Conservation (phyloP, 2,888 invertebrate genomes). For the Carterocephalus palaemon region DNA sequence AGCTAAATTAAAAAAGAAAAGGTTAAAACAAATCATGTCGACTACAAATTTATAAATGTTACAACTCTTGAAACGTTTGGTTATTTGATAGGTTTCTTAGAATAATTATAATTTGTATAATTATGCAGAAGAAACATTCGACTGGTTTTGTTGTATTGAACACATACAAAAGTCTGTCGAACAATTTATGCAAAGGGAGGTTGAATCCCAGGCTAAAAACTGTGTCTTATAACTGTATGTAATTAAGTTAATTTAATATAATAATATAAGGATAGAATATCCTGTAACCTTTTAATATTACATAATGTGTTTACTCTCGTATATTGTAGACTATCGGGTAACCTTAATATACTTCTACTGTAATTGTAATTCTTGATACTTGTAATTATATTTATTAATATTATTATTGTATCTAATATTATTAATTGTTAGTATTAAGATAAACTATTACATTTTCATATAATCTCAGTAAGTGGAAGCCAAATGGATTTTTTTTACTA, state of each 20-base stretch:
- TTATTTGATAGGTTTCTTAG: not conserved
- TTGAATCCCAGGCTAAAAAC: conserved; percentile 24
- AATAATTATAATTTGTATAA: conserved; percentile 3
- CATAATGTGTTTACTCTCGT: conserved; percentile 28
- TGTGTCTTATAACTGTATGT: conserved; percentile 27
- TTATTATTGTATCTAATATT: conserved; percentile 5
- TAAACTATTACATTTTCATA: conserved; percentile 19
- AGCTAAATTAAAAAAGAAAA: not conserved
- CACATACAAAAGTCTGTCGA: conserved; percentile 9
- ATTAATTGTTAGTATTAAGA: conserved; percentile 12
- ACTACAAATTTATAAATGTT: not conserved
- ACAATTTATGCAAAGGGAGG: conserved; percentile 18
- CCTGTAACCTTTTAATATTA: conserved; percentile 19
- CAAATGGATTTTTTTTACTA: conserved; percentile 35
- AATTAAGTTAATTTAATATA: conserved; percentile 17
- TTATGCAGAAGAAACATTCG: not conserved
- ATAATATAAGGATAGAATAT: not conserved
- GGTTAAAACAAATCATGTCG: not conserved
- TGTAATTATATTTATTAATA: conserved; percentile 19
- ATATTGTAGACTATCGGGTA: conserved; percentile 29
- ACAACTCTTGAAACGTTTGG: not conserved
- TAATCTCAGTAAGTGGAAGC: conserved; percentile 29
- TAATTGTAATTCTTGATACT: conserved; percentile 21
- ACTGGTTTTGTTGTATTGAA: conserved; percentile 2
- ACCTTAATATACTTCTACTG: not conserved